A percentile compares a stretch with the other conserved stretches of the same genome.
These are phyloP conservation scores for Ondatra zibethicus DNA, from an alignment of 2,113 vertebrate genomes.

Conservation along the genomic window DNA sequence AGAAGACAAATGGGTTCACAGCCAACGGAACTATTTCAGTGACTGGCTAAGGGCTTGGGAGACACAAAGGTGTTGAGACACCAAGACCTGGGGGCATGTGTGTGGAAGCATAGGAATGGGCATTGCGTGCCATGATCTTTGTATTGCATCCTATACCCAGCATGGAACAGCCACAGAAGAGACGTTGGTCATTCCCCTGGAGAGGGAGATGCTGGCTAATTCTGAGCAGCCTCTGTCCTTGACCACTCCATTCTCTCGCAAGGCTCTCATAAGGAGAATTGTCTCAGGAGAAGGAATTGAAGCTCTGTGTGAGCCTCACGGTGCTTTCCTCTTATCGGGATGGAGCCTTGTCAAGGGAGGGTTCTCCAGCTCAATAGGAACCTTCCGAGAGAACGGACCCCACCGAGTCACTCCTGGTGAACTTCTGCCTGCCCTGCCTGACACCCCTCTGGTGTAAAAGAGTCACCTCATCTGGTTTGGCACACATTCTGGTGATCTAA, in stretches of 20 bases:
- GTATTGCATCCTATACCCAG: not conserved
- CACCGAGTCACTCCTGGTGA: not conserved
- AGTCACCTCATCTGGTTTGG: not conserved
- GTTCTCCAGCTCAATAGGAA: not conserved
- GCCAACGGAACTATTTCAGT: not conserved
- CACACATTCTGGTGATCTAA: not conserved
- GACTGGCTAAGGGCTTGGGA: not conserved
- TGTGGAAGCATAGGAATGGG: too few relatives aligned
- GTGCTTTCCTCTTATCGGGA: not conserved
- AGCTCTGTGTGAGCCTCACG: fast-evolving
- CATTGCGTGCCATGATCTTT: not conserved
- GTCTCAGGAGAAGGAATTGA: not conserved
- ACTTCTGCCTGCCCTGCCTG: not conserved
- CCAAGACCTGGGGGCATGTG: not conserved
- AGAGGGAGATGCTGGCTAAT: not conserved
- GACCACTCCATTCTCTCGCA: not conserved
- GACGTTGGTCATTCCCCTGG: not conserved
- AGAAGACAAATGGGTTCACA: not conserved
- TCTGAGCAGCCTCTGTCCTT: not conserved
- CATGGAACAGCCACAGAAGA: not conserved
- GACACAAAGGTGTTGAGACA: not conserved
- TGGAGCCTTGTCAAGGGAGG: not conserved
- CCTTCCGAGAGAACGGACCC: not conserved
- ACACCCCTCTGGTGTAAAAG: not conserved
- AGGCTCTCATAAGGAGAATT: not conserved